Evolutionary conservation across 2,888 invertebrate species (phyloP).

Genomic region (Eupithecia inturbata): DNA sequence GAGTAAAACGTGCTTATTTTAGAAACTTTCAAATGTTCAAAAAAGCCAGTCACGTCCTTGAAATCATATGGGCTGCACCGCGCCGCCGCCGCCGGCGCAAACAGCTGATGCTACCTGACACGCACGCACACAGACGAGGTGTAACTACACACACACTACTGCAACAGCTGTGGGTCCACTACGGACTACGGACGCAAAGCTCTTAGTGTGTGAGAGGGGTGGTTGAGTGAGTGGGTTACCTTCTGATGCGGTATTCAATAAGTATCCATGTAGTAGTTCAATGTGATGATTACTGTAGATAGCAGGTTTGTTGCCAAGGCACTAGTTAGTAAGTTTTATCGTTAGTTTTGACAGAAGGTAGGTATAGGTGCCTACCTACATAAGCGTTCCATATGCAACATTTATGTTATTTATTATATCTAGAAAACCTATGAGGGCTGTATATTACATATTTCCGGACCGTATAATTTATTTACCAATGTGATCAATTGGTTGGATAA

Average conservation of each 20-base stretch:
- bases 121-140: conserved; percentile 50
- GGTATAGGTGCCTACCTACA: not conserved
- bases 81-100: conserved; percentile 61
- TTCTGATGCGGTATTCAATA: conserved; percentile 34
- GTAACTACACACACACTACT: conserved; percentile 33
- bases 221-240: conserved; percentile 31
- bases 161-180: conserved; percentile 15
- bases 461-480: not conserved
- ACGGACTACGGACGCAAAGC: conserved; percentile 29
- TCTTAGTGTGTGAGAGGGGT: conserved; percentile 26
- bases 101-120: conserved; percentile 83
- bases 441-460: not conserved
- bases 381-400: too few species aligned
- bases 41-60: conserved; percentile 71
- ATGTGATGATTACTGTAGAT: conserved; percentile 14
- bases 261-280: conserved; percentile 34
- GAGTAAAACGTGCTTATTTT: conserved; percentile 44
- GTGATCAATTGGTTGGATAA: not conserved
- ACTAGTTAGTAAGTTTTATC: not conserved
- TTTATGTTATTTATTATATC: too few species aligned
- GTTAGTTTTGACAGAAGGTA: not conserved
- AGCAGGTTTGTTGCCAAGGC: conserved; percentile 11
- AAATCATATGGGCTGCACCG: conserved; percentile 82
- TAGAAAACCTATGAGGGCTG: not conserved
- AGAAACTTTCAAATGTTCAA: conserved; percentile 43